Base-by-base conservation (phyloP, 2,888 invertebrate species). In the Rutpela maculata region DNA sequence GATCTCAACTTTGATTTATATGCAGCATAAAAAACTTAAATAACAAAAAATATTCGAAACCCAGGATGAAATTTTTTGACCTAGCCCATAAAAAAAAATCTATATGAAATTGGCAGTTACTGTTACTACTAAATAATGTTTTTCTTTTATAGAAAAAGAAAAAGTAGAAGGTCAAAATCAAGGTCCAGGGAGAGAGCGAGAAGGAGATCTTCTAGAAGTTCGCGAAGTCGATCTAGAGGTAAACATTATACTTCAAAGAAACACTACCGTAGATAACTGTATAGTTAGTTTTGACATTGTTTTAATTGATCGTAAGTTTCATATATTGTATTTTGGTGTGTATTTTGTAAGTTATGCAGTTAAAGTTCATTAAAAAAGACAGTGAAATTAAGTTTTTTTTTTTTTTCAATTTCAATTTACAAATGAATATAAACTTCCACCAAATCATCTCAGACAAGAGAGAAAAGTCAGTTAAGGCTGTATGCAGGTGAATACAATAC, bases 111-210 rank as follows among this genome's bases (percentile, higher is more conserved):
- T 35, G 7, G 7, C 7, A 35, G 9, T 35, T 35, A 6, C 7
- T 0, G 31, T n/a, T n/a, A n/a, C n/a, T n/a, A n/a, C n/a, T n/a
- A n/a, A n/a, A n/a, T n/a, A n/a, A n/a, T 56, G n/a, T 19, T 65
- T 75, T 57, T 71, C 50, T 60, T 62, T 66, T 75, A n/a, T 60
- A 77, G 74, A 19, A 77, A 75, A 19, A 70, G 65, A 63, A 70
- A 26, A 26, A 56, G 10, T 35, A 72, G 77, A 63, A 78, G 75
- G 59, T 78, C 81, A 18, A 76, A 75, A n/a, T 81, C 83, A 17
- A 78, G 79, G 60, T 82, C 83, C 3, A 82, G 75, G n/a, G 80
- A 75, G 1, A 77, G 79, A 56, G 63, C 74, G 9, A 79, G 80
- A 38, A 75, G 82, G 18, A 72, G 80, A 26, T 56, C 78, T 9